These are phyloP conservation scores for Gracilinanus agilis DNA, from an alignment of 2,113 vertebrate genomes.

Conservation along the genomic window DNA sequence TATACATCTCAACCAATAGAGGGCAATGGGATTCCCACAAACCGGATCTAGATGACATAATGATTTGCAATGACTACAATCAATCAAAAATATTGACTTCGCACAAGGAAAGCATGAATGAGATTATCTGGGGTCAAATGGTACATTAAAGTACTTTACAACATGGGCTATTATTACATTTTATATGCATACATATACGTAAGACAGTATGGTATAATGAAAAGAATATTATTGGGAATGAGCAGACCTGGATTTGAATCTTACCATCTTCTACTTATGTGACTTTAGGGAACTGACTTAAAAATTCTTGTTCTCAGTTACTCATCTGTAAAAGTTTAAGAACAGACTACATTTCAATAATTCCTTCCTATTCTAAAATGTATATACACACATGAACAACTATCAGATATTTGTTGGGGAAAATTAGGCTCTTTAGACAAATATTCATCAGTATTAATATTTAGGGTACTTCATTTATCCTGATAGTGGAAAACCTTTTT, in stretches of 20 bases:
- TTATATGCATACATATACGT: background rate
- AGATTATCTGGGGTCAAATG: background rate
- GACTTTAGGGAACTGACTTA: background rate
- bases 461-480: constrained; percentile 50
- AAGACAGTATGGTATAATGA: background rate
- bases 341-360: background rate
- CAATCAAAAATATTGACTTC: background rate
- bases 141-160: background rate
- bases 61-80: background rate
- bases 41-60: background rate
- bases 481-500: constrained; percentile 48
- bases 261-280: background rate
- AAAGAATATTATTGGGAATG: background rate
- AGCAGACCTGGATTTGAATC: background rate
- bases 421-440: background rate
- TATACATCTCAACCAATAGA: constrained; percentile 18
- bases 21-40: background rate
- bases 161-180: background rate
- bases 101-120: background rate
- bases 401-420: background rate
- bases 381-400: background rate
- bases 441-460: background rate
- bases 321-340: background rate
- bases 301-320: background rate
- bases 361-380: background rate